Evolutionary conservation across 1,140 invertebrate species (phyloP).

Genomic region (Drosophila tsacasi): DNA sequence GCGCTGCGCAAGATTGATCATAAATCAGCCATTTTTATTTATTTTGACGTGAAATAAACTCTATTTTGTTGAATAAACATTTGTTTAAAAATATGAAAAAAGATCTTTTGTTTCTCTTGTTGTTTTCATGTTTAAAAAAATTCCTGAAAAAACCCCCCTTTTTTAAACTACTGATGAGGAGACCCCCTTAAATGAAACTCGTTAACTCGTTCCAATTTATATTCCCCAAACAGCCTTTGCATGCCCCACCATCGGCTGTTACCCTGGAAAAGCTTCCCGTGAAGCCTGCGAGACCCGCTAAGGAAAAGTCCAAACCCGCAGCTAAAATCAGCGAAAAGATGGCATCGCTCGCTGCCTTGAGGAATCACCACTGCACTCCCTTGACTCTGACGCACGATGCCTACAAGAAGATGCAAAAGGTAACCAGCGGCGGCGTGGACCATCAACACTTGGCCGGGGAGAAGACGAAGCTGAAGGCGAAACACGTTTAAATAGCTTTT

Average conservation of each 20-base stretch:
- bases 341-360: slow-evolving; percentile 30
- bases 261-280: neutral
- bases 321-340: slow-evolving; percentile 28
- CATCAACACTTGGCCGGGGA: neutral
- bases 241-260: neutral
- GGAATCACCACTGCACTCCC: slow-evolving; percentile 22
- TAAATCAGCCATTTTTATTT: no score
- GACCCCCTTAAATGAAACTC: no score
- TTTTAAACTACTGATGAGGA: no score
- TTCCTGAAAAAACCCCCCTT: no score
- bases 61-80: no score
- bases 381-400: slow-evolving; percentile 47
- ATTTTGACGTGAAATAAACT: no score
- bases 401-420: slow-evolving; percentile 17
- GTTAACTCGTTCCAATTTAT: no score
- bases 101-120: no score
- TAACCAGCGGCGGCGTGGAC: slow-evolving; percentile 2
- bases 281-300: neutral
- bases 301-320: neutral
- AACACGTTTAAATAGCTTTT: slow-evolving; percentile 51
- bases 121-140: no score
- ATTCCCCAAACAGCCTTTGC: neutral
- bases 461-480: neutral
- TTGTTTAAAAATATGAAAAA: no score
- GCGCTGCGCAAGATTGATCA: no score